A percentile compares a stretch with the other conserved stretches of the same genome.
phyloP scores from a whole-genome alignment of 2,888 invertebrate genomes.

The Magallana nippona region DNA sequence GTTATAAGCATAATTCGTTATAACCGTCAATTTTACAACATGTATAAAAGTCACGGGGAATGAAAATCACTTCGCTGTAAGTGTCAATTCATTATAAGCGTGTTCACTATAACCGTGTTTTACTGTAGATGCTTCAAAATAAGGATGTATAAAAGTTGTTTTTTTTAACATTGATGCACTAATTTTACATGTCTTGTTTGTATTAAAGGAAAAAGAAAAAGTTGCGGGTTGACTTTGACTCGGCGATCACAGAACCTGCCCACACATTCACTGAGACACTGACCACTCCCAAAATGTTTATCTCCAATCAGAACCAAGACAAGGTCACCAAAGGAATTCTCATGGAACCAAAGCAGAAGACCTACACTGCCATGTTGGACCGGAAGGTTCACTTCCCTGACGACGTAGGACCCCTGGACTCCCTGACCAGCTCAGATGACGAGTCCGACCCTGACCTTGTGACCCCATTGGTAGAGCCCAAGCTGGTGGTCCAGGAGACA shows the following conservation, averaged over 20 bases:
- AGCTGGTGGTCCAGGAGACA: slow-evolving; percentile 38
- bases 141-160: too few relatives aligned
- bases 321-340: slow-evolving; percentile 45
- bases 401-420: slow-evolving; percentile 32
- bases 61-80: too few relatives aligned
- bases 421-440: slow-evolving; percentile 35
- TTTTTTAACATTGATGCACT: too few relatives aligned
- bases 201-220: slow-evolving; percentile 35
- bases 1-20: too few relatives aligned
- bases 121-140: too few relatives aligned
- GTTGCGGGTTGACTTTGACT: neutral
- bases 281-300: slow-evolving; percentile 37
- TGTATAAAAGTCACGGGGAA: too few relatives aligned
- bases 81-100: too few relatives aligned
- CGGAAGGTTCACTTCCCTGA: slow-evolving; percentile 48
- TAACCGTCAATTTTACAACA: too few relatives aligned
- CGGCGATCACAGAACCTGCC: neutral
- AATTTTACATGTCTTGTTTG: too few relatives aligned
- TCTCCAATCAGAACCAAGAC: slow-evolving; percentile 19
- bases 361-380: neutral
- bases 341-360: neutral
- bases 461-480: neutral
- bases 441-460: slow-evolving; percentile 31
- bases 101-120: too few relatives aligned
- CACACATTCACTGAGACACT: neutral